Evolutionary conservation across 64 coral and sea anemone genomes (phyloP).

Genomic region (Pocillopora verrucosa): DNA sequence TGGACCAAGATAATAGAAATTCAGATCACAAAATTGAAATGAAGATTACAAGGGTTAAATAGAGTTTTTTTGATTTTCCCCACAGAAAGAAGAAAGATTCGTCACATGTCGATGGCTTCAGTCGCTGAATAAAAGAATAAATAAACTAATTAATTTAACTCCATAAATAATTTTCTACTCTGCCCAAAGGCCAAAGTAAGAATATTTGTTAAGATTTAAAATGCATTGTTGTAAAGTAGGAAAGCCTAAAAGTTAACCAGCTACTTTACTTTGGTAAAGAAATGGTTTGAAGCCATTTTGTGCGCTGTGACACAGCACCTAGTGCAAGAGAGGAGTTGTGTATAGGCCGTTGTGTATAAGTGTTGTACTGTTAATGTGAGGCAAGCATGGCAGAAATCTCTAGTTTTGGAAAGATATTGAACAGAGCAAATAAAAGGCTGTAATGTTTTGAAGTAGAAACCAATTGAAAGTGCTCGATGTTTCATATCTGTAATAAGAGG

Average conservation of each 20-base stretch:
- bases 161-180: slow-evolving; percentile 31
- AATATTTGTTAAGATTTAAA: neutral
- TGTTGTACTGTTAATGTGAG: neutral
- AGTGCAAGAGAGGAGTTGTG: neutral
- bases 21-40: neutral
- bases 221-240: neutral
- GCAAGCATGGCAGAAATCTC: neutral
- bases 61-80: slow-evolving; percentile 22
- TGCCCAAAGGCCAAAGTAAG: slow-evolving; percentile 21
- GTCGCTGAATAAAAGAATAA: slow-evolving; percentile 20
- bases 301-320: neutral
- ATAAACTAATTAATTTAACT: slow-evolving; percentile 25
- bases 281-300: neutral
- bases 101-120: slow-evolving; percentile 3
- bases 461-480: slow-evolving; percentile 14
- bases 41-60: neutral
- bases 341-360: neutral
- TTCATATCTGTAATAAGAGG: slow-evolving; percentile 5
- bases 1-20: neutral
- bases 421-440: neutral
- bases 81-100: slow-evolving; percentile 12
- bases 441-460: neutral
- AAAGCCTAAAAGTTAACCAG: neutral
- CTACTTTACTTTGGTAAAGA: neutral
- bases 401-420: slow-evolving; percentile 23